Base-by-base conservation (phyloP, 2,888 invertebrate genomes). In the Deilephila porcellus region DNA sequence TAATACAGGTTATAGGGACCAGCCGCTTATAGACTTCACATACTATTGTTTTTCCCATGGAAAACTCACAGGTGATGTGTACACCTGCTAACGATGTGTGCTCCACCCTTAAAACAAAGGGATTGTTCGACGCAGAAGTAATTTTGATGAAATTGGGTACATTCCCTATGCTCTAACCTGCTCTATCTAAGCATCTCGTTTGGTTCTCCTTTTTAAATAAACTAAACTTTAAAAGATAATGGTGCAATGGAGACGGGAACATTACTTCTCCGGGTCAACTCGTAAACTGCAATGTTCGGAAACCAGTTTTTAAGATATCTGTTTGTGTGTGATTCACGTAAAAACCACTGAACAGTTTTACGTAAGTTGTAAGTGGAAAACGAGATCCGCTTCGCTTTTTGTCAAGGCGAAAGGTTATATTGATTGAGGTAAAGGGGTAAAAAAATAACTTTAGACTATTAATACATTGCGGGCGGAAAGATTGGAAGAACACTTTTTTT, bases 261-360 rank as follows among this genome's bases (percentile, higher is more conserved):
- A 67, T 25, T 67, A 56, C 19, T n/a, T 25, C 14, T 14, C 25
- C 7, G 67, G 67, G 67, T 67, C 67, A 67, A 67, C 25, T 64
- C 20, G 25, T 67, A 52, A 67, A 67, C 45, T 67, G 67, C 52
- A 67, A 67, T 52, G 67, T 45, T 52, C 67, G 45, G 52, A 67
- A 67, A 67, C 67, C 6, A 52, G 67, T 67, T 67, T 45, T 67
- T 52, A 25, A 37, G 14, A 67, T 52, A 67, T 67, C 11, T 64
- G 64, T 64, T 67, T 67, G 45, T 25, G 67, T 45, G 45, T 67
- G 67, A 67, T 52, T 67, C 67, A 67, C 20, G 37, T 67, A 67
- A 67, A 67, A 67, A 45, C 64, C 64, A 67, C 25, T 25, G 67
- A 52, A 67, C 52, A 17, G 20, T 11, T 67, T 67, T 67, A 67